Evolutionary conservation across 2,113 vertebrate genomes (phyloP).

Genomic region (Genyomyrus donnyi): DNA sequence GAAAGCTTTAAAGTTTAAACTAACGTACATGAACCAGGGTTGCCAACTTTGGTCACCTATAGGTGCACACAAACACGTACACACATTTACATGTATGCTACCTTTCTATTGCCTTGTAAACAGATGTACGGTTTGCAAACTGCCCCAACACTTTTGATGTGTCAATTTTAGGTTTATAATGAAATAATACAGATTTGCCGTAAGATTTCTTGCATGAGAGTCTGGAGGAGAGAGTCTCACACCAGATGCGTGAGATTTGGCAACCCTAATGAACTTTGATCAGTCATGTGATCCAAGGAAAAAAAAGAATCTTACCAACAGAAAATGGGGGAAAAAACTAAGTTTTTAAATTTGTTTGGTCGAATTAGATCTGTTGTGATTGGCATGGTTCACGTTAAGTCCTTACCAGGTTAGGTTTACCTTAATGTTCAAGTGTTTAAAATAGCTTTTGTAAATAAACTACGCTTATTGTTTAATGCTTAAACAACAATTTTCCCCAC

Average conservation of each 20-base stretch:
- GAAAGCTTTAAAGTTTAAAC: background rate
- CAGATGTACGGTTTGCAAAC: background rate
- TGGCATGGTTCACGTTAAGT: conserved; percentile 73
- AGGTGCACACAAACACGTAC: background rate
- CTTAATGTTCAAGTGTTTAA: background rate
- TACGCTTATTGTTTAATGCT: background rate
- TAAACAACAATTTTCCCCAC: background rate
- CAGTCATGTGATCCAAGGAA: conserved; percentile 8
- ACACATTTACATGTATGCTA: background rate
- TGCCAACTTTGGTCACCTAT: background rate
- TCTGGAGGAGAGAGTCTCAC: no score
- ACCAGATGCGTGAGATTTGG: background rate
- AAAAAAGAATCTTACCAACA: background rate
- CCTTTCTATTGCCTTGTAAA: background rate
- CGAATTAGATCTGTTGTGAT: conserved; percentile 61
- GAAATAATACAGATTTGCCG: background rate
- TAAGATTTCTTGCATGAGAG: background rate
- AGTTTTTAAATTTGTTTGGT: conserved; percentile 59
- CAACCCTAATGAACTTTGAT: background rate
- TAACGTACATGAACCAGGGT: background rate
- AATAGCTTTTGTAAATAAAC: background rate
- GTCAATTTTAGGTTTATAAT: background rate
- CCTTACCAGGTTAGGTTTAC: conserved; percentile 65
- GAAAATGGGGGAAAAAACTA: conserved; percentile 45
- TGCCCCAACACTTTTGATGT: background rate